Base-by-base conservation (phyloP, 2,113 vertebrate species). In the Menidia beryllina region DNA sequence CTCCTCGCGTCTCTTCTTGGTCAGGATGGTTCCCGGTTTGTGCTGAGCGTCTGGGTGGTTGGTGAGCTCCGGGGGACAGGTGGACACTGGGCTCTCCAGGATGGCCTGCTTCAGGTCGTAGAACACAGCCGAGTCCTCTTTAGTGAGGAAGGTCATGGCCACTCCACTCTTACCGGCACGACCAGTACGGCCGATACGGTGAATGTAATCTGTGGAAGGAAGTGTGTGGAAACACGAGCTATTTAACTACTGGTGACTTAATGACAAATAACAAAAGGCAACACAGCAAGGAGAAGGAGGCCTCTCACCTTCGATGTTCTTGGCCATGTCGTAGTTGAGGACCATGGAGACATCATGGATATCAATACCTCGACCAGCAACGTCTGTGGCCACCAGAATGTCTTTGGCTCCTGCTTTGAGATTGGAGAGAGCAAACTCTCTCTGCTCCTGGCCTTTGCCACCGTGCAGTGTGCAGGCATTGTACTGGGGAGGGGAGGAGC, bases 281-380 rank as follows among this genome's bases (percentile, higher is more conserved):
- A 56, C 2, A 20, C 2, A 3, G 14, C 2, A 34, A 66, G 9
- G 20, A 47, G 9, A 47, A 3, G 0, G 5, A 51, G 21, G 45
- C 3, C 3, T 59, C 93, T 90, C 79, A 98, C 98, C 98, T 91
- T 99, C 98, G 15, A 99, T 99, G 85, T 98, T 98, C 91, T 99
- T 99, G 34, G 98, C 98, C 98, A 99, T 99, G 90, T 99, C 98
- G 1, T 99, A 99, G 94, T 99, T 99, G 74, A 99, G 76, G 2
- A 99, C 98, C 97, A 97, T 98, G 9, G 98, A 99, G 30, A 99
- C 98, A 19, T 99, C 98, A 0, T 99, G 98, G 92, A 99, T 99
- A 82, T 99, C 97, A 11, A 99, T 99, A 88, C 98, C 98, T 57
- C 98, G 94, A 20, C 98, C 98, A 0, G 98, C 98, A 79, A 99